Percentiles rank a stretch among this genome's conserved stretches.
Conservation (phyloP, 2,797 vertebrate species). For the Myotis myotis region DNA sequence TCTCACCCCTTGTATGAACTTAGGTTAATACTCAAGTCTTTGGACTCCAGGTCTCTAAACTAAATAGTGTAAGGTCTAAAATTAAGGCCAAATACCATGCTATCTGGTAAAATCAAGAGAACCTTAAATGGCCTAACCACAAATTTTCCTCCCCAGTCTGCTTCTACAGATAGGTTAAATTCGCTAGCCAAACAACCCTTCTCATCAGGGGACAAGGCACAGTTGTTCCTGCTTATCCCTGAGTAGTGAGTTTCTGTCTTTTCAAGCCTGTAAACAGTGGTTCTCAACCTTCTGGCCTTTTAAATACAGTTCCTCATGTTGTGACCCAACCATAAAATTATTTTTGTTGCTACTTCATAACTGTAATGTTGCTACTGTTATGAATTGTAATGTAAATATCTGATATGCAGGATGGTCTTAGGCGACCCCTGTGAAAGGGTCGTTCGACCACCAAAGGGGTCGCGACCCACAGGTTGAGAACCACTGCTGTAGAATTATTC, state of each 20-base stretch:
- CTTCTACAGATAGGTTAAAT: background rate
- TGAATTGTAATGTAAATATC: no score
- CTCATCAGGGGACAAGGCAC: no score
- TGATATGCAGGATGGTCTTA: no score
- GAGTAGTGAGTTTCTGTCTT: background rate
- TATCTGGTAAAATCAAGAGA: background rate
- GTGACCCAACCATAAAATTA: no score
- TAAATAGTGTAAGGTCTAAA: background rate
- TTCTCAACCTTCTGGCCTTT: no score
- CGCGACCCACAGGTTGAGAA: no score
- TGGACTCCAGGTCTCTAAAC: background rate
- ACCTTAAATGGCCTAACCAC: background rate
- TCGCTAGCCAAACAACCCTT: background rate
- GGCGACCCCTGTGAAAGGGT: no score
- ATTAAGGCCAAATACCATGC: background rate
- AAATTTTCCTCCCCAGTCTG: no score
- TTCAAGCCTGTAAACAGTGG: background rate
- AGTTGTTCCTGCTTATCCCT: background rate
- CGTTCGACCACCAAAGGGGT: no score
- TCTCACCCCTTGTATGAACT: background rate
- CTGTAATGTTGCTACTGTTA: no score
- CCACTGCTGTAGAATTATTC: background rate
- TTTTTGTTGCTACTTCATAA: no score
- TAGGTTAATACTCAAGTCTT: background rate
- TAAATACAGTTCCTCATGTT: no score